Evolutionary conservation across 2,113 vertebrate genomes (phyloP), one percentile per base, ranked within the genome.

Genomic region (Sigmodon hispidus): DNA sequence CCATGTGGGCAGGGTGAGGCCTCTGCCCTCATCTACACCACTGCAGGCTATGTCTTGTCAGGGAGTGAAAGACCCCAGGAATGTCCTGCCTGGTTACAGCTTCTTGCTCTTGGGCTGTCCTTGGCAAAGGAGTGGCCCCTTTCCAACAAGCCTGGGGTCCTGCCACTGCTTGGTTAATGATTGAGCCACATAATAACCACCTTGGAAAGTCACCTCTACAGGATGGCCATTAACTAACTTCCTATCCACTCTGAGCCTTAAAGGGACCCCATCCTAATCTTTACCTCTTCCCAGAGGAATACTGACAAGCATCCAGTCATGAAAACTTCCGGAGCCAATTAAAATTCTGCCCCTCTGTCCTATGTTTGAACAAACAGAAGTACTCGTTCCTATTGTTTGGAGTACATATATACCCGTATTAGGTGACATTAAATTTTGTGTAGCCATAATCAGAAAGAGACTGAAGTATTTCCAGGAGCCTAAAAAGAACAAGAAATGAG

Each of bases 161-260:
- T 97, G 93, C 94, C 90, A 86, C 93, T 92, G 94, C 26, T 65
- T 94, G 85, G 97, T 97, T 97, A 97, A 97, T 97, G 57, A 97
- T 97, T 97, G 94, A 97, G 92, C 96, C 88, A 96, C 85, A 80
- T 91, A 97, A 92, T 97, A 95, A 97, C 93, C 92, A 95, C 94
- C 92, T 96, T 93, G 96, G 88, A 97, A 97, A 97, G 96, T 97
- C 96, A 97, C 96, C 95, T 97, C 93, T 95, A 89, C 79, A 80
- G 57, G 45, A 95, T 94, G 92, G 95, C 92, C 79, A 93, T 96
- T 97, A 97, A 96, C 89, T 79, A 95, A 94, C 75, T 95, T 80
- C 59, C 67, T 96, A 87, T 95, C 87, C 26, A 90, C 90, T 34
- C 36, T n/a, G 81, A 65, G 63, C 45, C 87, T 96, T 97, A 97